Evolutionary conservation across 2,797 vertebrate genomes (phyloP).

Genomic region (Liparis tanakae): DNA sequence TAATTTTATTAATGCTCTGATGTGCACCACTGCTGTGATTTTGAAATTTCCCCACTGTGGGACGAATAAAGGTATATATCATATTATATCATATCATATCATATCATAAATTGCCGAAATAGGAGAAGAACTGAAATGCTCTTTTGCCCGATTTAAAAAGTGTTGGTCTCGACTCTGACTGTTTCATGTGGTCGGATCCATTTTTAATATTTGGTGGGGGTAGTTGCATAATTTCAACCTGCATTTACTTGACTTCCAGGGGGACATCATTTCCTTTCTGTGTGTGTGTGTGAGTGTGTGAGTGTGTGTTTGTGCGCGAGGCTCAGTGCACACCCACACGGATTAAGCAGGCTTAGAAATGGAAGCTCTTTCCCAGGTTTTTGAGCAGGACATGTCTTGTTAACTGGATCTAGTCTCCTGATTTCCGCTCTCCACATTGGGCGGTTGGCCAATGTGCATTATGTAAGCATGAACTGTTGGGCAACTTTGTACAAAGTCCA

Average conservation of each 20-base stretch:
- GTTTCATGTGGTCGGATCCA: neutral
- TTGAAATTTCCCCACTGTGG: too few relatives aligned
- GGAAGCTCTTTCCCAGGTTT: slow-evolving; percentile 48
- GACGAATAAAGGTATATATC: too few relatives aligned
- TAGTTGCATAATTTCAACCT: slow-evolving; percentile 39
- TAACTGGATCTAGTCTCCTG: slow-evolving; percentile 28
- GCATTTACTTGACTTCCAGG: slow-evolving; percentile 26
- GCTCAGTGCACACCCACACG: slow-evolving; percentile 48
- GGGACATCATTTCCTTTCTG: slow-evolving; percentile 20
- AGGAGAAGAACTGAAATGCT: neutral
- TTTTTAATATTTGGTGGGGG: slow-evolving; percentile 19
- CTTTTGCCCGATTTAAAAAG: slow-evolving; percentile 7
- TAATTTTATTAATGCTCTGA: too few relatives aligned
- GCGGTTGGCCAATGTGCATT: slow-evolving; percentile 1
- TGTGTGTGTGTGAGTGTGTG: slow-evolving; percentile 30
- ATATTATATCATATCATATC: too few relatives aligned
- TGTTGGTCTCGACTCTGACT: neutral
- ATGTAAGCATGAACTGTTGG: slow-evolving; percentile 23
- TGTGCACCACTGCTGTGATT: too few relatives aligned
- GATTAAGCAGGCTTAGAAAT: slow-evolving; percentile 69
- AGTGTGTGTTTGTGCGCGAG: slow-evolving; percentile 29
- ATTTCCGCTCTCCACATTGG: slow-evolving; percentile 27
- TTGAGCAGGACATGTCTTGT: slow-evolving; percentile 41
- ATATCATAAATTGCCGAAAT: neutral
- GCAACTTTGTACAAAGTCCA: slow-evolving; percentile 16